Evolutionary conservation across 2,113 vertebrate genomes (phyloP), one percentile per base, ranked within the genome.

Genomic region (Protobothrops mucrosquamatus): DNA sequence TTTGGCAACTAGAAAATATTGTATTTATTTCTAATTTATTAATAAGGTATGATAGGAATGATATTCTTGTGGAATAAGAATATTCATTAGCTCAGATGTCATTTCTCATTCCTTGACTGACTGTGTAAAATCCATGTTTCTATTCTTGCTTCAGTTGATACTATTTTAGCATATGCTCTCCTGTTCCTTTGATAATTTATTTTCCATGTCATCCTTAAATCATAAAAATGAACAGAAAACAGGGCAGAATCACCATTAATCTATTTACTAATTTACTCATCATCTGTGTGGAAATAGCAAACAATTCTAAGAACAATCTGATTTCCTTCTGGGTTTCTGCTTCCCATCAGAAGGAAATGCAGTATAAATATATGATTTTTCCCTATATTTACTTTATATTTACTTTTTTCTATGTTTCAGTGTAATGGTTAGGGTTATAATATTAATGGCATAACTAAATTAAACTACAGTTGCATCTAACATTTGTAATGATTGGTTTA

Each of bases 251-350:
- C 64, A 51, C 39, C 85, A 87, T 87, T 89, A 6, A 4, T 34
- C 93, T 56, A 34, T 46, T 89, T 94, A 57, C 18, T 81, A 93
- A 81, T 87, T 93, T 85, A 12, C 56, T 94, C 90, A 43, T 0
- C 69, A 89, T 12, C 86, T 51, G 51, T 86, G 26, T 81, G 59
- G 54, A 92, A 92, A 94, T 54, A 85, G 96, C 89, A 18, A 29
- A 2, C 34, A 51, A 12, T 61, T 94, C 51, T 51, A 96, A 93
- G 69, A 92, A 85, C 69, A 88, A 20, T 46, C 2, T 69, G 69
- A 43, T 92, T 85, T 88, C 46, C 91, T 39, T 34, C 18, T 20
- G 0, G 34, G 26, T 91, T 59, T 24, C 89, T 51, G 91, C 59
- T 89, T 92, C 85, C 26, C 57, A 29, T 2, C 2, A 3, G 46